Evolutionary conservation across 2,113 vertebrate species (phyloP).

Genomic region (Geothlypis trichas): DNA sequence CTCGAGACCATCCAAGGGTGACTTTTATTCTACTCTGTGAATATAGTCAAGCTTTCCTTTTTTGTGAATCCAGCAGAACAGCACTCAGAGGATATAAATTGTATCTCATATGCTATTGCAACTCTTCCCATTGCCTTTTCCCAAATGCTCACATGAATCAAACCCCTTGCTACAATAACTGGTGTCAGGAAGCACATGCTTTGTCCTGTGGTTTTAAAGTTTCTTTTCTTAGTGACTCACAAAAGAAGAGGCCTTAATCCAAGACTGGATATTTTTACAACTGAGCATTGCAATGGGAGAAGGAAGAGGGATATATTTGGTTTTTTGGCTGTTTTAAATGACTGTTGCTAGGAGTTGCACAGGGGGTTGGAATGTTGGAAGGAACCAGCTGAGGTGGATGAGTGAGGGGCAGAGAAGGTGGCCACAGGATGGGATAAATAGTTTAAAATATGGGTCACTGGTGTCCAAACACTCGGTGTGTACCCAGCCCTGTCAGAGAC

Average conservation of each 20-base stretch:
- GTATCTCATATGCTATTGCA: background rate
- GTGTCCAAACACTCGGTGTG: rapidly evolving
- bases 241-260: background rate
- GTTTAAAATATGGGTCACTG: background rate
- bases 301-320: background rate
- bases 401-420: background rate
- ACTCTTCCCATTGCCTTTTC: background rate
- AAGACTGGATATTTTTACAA: background rate
- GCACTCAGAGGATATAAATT: background rate
- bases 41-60: background rate
- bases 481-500: rapidly evolving
- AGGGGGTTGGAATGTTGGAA: background rate
- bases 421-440: background rate
- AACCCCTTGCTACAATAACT: background rate
- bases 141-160: background rate
- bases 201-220: background rate
- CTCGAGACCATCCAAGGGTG: background rate
- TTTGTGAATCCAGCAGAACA: background rate
- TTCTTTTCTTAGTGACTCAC: background rate
- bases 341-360: background rate
- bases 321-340: background rate
- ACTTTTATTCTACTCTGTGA: background rate
- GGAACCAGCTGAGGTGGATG: background rate
- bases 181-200: background rate
- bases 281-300: background rate